phyloP scores from a whole-genome alignment of 2,888 invertebrate species.

The Agrotis exclamationis region DNA sequence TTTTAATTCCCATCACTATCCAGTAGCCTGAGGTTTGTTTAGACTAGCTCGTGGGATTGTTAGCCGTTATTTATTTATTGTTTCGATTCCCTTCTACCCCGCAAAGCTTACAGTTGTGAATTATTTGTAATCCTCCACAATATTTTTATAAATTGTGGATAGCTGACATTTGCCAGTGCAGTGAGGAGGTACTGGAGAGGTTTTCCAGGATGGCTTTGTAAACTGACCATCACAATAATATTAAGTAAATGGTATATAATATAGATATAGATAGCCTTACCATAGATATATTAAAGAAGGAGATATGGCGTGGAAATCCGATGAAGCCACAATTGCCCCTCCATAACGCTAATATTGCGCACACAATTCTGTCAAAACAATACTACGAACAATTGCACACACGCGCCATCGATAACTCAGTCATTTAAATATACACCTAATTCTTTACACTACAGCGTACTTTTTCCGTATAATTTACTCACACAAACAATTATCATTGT shows the following conservation, averaged over 20 bases:
- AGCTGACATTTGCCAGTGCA: background rate
- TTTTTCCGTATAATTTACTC: too few relatives aligned
- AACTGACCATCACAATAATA: background rate
- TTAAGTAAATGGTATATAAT: background rate
- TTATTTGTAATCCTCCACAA: slow-evolving; percentile 8
- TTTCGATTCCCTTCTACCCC: background rate
- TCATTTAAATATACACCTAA: too few relatives aligned
- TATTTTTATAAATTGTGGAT: slow-evolving; percentile 4
- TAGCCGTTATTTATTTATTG: slow-evolving; percentile 30
- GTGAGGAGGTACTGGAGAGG: background rate
- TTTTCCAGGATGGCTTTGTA: background rate
- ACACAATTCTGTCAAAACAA: too few relatives aligned
- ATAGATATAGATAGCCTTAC: too few relatives aligned
- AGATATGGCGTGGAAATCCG: too few relatives aligned
- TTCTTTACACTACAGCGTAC: too few relatives aligned
- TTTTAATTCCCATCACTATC: slow-evolving; percentile 22
- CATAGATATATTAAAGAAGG: too few relatives aligned
- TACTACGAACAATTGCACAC: too few relatives aligned
- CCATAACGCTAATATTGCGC: too few relatives aligned
- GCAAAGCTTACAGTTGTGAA: slow-evolving; percentile 14
- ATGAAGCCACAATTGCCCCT: too few relatives aligned
- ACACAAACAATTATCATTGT: too few relatives aligned
- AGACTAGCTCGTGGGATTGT: slow-evolving; percentile 1
- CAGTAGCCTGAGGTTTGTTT: slow-evolving; percentile 11
- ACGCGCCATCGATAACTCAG: too few relatives aligned